Evolutionary conservation across 2,113 vertebrate species (phyloP), one percentile per base, ranked within the genome.

Genomic region (Ceyx margarethae): DNA sequence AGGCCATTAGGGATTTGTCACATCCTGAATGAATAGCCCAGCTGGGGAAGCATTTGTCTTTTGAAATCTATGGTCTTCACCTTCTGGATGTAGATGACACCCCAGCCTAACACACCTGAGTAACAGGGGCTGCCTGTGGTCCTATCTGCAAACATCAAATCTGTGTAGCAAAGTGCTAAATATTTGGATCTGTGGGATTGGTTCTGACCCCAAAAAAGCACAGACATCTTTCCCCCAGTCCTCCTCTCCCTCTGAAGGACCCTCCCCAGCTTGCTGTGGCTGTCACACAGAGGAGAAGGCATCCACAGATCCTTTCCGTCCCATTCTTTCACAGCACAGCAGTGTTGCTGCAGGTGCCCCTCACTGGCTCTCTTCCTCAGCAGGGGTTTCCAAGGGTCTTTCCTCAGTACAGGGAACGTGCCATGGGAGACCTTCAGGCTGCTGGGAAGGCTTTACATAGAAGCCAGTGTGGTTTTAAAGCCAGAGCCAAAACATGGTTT

Each of bases 31-130:
- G 1, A 13, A 0, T 25, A 17, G 28, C 73, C 82, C 84, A 77
- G 33, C 78, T 84, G 57, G 31, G 42, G 84, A 82, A 69, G 84
- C 64, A 42, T 50, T 88, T 73, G 37, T 51, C 60, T 69, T 86
- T 60, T 54, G 51, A 75, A 89, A 77, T 37, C 69, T 28, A 28
- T 1, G 0, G 25, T 51, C 71, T 79, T 23, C 65, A 64, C 51
- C 50, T 35, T 62, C 80, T 64, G 73, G 68, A 21, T 57, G 7
- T 9, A 69, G 42, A 9, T 73, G 56, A 69, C 60, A 50, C 42
- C 20, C 82, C 75, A 77, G 2, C 31, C 33, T 46, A 61, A 77
- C 56, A 80, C 35, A 37, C 16, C 15, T 15, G 67, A 82, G 26
- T 23, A 62, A 80, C 16, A 79, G 5, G 20, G 54, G 46, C 50